Conservation (phyloP, 2,888 invertebrate genomes). For the Lithosia quadra region DNA sequence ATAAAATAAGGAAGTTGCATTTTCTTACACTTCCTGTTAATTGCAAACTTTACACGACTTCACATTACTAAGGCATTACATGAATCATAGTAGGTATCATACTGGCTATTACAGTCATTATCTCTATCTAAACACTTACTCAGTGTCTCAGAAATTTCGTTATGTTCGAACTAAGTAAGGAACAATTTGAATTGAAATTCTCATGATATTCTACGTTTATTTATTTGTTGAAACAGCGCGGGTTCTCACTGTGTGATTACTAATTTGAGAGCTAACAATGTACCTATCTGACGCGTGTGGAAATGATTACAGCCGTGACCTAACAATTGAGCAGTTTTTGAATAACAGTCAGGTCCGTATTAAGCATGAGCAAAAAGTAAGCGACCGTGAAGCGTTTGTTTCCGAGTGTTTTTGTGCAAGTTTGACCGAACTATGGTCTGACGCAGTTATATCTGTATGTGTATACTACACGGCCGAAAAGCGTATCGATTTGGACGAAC, state of each 20-base stretch:
- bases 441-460: slow-evolving; percentile 20
- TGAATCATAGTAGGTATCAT: slow-evolving; percentile 25
- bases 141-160: slow-evolving; percentile 15
- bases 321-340: slow-evolving; percentile 53
- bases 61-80: slow-evolving; percentile 8
- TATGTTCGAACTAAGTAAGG: slow-evolving; percentile 9
- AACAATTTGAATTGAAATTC: slow-evolving; percentile 15
- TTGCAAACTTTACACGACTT: slow-evolving; percentile 15
- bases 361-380: slow-evolving; percentile 57
- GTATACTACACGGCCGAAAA: slow-evolving; percentile 33
- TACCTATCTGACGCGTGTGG: slow-evolving; percentile 44
- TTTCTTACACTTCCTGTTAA: slow-evolving; percentile 39
- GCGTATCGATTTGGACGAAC: slow-evolving; percentile 60
- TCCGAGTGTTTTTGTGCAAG: slow-evolving; percentile 62
- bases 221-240: slow-evolving; percentile 17
- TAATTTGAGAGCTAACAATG: slow-evolving; percentile 40
- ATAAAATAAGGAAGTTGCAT: slow-evolving; percentile 41
- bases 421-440: slow-evolving; percentile 34
- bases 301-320: slow-evolving; percentile 56
- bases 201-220: slow-evolving; percentile 14
- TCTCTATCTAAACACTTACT: slow-evolving; percentile 27
- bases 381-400: slow-evolving; percentile 62
- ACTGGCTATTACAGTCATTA: slow-evolving; percentile 21
- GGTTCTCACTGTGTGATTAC: slow-evolving; percentile 43
- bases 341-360: slow-evolving; percentile 42